phyloP scores from a whole-genome alignment of 2,797 vertebrate genomes.

The Leptoclinus maculatus region DNA sequence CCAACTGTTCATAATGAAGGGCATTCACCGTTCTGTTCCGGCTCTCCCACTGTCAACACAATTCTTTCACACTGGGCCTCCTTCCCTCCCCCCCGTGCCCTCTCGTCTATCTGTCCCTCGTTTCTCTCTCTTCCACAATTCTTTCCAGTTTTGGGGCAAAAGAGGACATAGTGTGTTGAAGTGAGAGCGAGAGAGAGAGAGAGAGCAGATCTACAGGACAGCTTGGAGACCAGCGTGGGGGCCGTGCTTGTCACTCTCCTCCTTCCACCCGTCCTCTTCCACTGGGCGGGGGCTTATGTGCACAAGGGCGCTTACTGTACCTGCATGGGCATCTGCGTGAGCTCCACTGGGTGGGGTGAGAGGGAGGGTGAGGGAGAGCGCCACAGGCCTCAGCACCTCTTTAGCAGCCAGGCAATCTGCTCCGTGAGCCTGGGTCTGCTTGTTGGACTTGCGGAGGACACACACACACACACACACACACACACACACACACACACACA shows the following conservation, averaged over 20 bases:
- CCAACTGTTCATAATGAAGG: constrained; percentile 73
- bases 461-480: neutral
- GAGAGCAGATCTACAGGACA: constrained; percentile 79
- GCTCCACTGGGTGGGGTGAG: constrained; percentile 67
- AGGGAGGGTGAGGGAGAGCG: constrained; percentile 48
- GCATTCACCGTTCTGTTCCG: constrained; percentile 64
- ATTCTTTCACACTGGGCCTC: constrained; percentile 46
- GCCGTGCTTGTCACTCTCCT: constrained; percentile 77
- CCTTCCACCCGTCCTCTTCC: constrained; percentile 64
- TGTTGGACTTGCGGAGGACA: constrained; percentile 46
- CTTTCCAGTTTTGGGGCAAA: constrained; percentile 43
- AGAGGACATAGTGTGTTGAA: constrained; percentile 1
- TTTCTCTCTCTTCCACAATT: constrained; percentile 15
- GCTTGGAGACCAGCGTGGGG: constrained; percentile 84
- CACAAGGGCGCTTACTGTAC: constrained; percentile 74
- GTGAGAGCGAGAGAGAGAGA: neutral
- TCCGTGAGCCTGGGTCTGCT: constrained; percentile 59
- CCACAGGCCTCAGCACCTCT: constrained; percentile 76
- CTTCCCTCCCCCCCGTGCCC: constrained; percentile 23
- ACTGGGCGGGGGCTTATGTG: constrained; percentile 63
- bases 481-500: constrained; percentile 20
- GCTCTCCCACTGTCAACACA: constrained; percentile 67
- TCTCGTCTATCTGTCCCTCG: constrained; percentile 38
- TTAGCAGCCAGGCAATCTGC: constrained; percentile 87
- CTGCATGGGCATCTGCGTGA: constrained; percentile 80